A percentile compares a stretch with the other conserved stretches of the same genome.
phyloP scores from a whole-genome alignment of 2,113 vertebrate genomes.

The Microtus ochrogaster region DNA sequence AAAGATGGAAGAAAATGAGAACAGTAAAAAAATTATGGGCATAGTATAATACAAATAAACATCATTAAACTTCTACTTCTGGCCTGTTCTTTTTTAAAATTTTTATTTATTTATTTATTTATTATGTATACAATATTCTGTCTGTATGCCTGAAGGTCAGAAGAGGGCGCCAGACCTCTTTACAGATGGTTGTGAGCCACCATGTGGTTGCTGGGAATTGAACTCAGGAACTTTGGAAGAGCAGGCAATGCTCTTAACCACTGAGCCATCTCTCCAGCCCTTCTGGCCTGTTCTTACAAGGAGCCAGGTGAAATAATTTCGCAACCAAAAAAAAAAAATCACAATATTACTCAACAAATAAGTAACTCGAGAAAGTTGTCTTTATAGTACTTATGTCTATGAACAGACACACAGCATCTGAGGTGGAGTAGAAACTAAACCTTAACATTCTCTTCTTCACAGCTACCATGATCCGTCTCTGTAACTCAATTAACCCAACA shows the following conservation, averaged over 20 bases:
- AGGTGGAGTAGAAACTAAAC: constrained; percentile 22
- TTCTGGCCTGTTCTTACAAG: background rate
- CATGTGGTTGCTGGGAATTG: no score
- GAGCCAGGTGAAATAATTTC: constrained; percentile 5
- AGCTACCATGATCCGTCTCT: background rate
- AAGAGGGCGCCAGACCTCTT: no score
- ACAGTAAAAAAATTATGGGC: background rate
- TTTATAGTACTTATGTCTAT: background rate
- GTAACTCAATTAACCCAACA: constrained; percentile 54
- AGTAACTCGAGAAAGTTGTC: constrained; percentile 3
- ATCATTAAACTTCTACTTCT: background rate
- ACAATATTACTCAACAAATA: constrained; percentile 12
- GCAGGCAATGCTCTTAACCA: no score
- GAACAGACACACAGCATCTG: background rate
- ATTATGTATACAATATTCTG: no score
- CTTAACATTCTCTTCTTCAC: background rate
- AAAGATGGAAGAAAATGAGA: constrained; percentile 43
- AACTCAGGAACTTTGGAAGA: no score
- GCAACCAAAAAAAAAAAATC: background rate
- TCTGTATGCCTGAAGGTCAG: no score
- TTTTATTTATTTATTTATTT: no score
- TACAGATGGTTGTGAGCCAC: no score
- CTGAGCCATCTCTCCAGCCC: no score
- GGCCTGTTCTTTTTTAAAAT: background rate
- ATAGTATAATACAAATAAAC: constrained; percentile 1